phyloP scores from a whole-genome alignment of 2,797 vertebrate genomes.

The Acrossocheilus fasciatus region DNA sequence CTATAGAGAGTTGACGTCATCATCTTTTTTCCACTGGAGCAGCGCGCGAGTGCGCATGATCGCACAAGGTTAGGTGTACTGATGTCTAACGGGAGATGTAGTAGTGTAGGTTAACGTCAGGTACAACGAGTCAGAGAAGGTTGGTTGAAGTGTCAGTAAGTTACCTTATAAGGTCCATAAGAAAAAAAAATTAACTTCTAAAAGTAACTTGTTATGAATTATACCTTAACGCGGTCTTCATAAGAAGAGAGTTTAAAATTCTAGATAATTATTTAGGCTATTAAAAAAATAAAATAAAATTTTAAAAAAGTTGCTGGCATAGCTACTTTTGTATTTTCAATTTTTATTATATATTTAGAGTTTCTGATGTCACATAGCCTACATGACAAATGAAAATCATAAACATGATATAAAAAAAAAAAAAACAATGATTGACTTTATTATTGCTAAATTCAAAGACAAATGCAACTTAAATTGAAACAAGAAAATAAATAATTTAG shows the following conservation, averaged over 20 bases:
- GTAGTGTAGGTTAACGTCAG: slow-evolving; percentile 29
- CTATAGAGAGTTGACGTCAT: slow-evolving; percentile 60
- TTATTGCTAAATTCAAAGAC: not conserved
- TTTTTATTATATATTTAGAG: not conserved
- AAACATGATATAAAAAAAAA: too few species aligned
- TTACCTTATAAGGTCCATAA: not conserved
- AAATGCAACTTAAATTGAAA: not conserved
- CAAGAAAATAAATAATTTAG: not conserved
- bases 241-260: not conserved
- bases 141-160: not conserved
- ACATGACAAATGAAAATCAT: not conserved
- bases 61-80: not conserved
- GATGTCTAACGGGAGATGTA: slow-evolving; percentile 54
- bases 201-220: not conserved
- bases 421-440: too few species aligned
- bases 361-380: not conserved
- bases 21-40: slow-evolving; percentile 12
- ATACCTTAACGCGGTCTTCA: not conserved
- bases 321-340: not conserved
- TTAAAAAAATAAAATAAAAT: too few species aligned
- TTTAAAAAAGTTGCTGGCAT: not conserved
- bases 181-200: not conserved
- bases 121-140: slow-evolving; percentile 3
- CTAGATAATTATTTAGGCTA: too few species aligned
- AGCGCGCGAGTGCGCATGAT: slow-evolving; percentile 51